Conservation (phyloP, 2,888 invertebrate species). For the Andrena hattorfiana region DNA sequence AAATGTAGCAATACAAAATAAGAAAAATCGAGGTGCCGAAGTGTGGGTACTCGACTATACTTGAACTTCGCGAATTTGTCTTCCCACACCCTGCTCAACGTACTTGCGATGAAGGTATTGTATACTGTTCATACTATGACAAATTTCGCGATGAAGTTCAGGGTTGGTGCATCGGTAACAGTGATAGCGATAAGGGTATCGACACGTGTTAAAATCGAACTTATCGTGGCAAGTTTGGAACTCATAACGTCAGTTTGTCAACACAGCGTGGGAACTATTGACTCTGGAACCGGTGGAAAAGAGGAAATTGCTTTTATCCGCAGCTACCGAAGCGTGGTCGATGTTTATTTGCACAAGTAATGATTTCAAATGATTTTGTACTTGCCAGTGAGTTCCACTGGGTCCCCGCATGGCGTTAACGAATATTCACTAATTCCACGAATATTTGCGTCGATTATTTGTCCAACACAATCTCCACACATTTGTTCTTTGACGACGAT, state of each 20-base stretch:
- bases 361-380: not conserved
- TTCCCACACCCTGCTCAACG: not conserved
- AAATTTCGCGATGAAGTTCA: not conserved
- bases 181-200: constrained; percentile 31
- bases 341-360: no score
- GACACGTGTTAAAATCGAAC: constrained; percentile 1
- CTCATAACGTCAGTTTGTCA: not conserved
- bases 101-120: not conserved
- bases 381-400: no score
- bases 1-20: no score
- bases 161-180: not conserved
- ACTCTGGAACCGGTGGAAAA: not conserved
- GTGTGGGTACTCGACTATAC: not conserved
- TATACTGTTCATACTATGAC: not conserved
- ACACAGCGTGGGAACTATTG: not conserved
- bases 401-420: no score
- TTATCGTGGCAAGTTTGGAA: constrained; percentile 5
- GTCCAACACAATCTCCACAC: no score
- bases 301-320: not conserved
- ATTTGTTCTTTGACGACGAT: no score
- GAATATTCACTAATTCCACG: no score
- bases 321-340: not conserved
- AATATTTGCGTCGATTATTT: no score
- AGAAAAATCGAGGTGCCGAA: not conserved
- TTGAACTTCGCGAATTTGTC: not conserved